Evolutionary conservation across 2,888 invertebrate genomes (phyloP).

Genomic region (Clusia tigrina): DNA sequence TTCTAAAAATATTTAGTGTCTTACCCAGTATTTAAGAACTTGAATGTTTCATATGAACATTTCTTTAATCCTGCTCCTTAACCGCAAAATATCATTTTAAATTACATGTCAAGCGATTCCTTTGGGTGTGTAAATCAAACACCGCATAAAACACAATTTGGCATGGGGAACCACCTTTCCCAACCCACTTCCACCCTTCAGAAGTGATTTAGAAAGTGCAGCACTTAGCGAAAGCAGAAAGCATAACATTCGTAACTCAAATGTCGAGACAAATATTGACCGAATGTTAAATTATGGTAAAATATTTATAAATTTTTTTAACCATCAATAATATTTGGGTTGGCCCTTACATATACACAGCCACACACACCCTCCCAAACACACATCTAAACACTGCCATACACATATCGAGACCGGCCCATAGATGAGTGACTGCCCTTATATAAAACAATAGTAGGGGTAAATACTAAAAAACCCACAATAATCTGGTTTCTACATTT

Average conservation of each 20-base stretch:
- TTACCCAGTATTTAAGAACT: too few species aligned
- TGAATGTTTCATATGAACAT: too few species aligned
- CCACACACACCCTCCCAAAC: too few species aligned
- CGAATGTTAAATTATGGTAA: slow-evolving; percentile 13
- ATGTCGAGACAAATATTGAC: not conserved
- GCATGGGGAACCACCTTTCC: not conserved
- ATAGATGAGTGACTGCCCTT: too few species aligned
- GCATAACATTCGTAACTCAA: not conserved
- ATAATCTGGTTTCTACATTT: not conserved
- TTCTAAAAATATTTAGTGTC: too few species aligned
- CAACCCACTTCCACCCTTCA: not conserved
- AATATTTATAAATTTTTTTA: slow-evolving; percentile 16
- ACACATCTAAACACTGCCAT: not conserved
- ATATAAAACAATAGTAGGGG: slow-evolving; percentile 1
- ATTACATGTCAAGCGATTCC: too few species aligned
- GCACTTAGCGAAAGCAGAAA: not conserved
- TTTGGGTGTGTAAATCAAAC: too few species aligned
- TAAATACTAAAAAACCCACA: slow-evolving; percentile 19
- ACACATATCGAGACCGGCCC: not conserved
- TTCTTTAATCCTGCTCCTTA: too few species aligned
- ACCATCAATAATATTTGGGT: slow-evolving; percentile 49
- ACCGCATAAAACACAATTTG: too few species aligned
- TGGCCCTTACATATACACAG: too few species aligned
- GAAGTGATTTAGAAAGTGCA: slow-evolving; percentile 16
- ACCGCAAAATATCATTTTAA: too few species aligned